A percentile compares a stretch with the other conserved stretches of the same genome.
These are phyloP conservation scores for Coremacera marginata DNA, from an alignment of 2,888 invertebrate species.

Conservation along the genomic window DNA sequence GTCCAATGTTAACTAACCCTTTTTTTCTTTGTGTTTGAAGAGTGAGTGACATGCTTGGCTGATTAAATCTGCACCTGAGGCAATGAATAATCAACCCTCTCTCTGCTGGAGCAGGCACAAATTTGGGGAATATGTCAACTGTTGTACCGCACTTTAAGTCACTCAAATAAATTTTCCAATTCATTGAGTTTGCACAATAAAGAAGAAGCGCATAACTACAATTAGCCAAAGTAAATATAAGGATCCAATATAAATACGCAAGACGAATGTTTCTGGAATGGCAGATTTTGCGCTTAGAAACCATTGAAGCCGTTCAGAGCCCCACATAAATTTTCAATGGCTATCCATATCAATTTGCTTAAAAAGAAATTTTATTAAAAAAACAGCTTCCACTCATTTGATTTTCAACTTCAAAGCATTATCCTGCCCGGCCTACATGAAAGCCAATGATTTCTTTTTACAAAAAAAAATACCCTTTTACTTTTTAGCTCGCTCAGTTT, in stretches of 20 bases:
- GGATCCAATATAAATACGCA: neutral
- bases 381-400: constrained; percentile 19
- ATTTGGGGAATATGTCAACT: constrained; percentile 8
- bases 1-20: constrained; percentile 28
- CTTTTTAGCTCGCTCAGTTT: neutral
- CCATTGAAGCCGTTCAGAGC: neutral
- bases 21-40: neutral
- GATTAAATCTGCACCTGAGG: constrained; percentile 32
- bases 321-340: neutral
- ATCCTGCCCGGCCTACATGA: neutral
- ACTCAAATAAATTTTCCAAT: constrained; percentile 15
- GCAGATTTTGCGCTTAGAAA: neutral
- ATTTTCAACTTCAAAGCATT: constrained; percentile 26
- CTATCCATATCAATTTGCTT: constrained; percentile 14
- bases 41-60: constrained; percentile 8
- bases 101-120: no score
- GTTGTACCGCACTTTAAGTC: neutral
- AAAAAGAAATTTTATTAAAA: constrained; percentile 23
- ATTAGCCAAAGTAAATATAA: neutral
- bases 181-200: constrained; percentile 13
- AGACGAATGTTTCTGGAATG: neutral
- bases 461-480: neutral
- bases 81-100: neutral
- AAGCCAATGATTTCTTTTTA: neutral
- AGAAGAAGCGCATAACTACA: no score